These are phyloP conservation scores for Drepana falcataria DNA, from an alignment of 2,888 invertebrate genomes.

Conservation along the genomic window DNA sequence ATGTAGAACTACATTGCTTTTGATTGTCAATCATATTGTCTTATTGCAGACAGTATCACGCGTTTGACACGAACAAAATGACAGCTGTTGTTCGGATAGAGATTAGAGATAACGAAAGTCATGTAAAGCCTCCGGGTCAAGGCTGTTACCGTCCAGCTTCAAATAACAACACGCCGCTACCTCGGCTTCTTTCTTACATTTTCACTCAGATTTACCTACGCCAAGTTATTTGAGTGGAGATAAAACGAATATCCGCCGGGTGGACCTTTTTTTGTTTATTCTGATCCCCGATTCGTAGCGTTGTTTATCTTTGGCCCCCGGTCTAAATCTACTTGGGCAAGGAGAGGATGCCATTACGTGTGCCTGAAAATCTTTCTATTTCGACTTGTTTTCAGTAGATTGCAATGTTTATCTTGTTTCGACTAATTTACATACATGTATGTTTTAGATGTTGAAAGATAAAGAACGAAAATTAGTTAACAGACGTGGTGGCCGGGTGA, in stretches of 20 bases:
- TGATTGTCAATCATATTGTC: too few relatives aligned
- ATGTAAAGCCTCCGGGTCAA: neutral
- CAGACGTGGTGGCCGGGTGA: too few relatives aligned
- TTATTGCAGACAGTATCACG: too few relatives aligned
- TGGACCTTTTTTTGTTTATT: conserved; percentile 11
- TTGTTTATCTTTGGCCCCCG: conserved; percentile 8
- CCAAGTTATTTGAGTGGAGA: conserved; percentile 1
- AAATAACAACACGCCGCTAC: neutral
- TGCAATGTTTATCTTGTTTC: neutral
- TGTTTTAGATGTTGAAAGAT: too few relatives aligned
- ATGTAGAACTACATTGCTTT: too few relatives aligned
- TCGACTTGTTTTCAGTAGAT: neutral
- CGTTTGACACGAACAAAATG: too few relatives aligned
- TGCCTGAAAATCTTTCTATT: neutral
- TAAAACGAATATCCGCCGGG: conserved; percentile 4
- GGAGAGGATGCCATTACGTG: neutral
- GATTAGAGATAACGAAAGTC: neutral
- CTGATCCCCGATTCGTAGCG: conserved; percentile 8
- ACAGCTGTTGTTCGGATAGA: too few relatives aligned
- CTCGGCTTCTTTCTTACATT: neutral
- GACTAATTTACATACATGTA: neutral
- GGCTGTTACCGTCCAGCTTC: neutral
- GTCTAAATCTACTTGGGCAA: neutral
- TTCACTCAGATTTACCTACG: neutral
- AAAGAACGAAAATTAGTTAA: too few relatives aligned